Conservation (phyloP, 1,140 invertebrate genomes). For the Cepaea nemoralis region DNA sequence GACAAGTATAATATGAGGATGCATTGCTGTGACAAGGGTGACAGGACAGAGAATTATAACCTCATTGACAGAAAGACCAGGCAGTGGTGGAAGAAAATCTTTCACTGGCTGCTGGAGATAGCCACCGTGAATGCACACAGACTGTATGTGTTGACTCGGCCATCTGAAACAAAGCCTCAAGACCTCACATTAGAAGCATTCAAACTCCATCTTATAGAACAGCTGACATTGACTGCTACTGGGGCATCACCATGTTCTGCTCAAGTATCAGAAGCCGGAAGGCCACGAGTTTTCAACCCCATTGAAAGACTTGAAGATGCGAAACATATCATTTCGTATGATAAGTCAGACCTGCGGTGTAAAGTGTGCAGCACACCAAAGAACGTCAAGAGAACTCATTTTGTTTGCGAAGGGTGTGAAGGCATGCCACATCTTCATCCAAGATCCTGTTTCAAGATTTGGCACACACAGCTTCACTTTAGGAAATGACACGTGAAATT, state of each 20-base stretch:
- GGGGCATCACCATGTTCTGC: background rate
- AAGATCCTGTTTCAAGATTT: no score
- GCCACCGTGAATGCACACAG: background rate
- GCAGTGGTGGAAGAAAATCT: slow-evolving; percentile 8
- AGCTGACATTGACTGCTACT: background rate
- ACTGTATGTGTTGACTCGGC: background rate
- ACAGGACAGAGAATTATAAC: background rate
- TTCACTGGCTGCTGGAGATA: background rate
- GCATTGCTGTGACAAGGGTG: slow-evolving; percentile 1
- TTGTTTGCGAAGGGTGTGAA: background rate
- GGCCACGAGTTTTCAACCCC: background rate
- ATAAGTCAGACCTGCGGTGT: no score
- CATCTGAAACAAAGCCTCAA: background rate
- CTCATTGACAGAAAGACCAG: background rate
- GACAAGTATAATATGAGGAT: background rate
- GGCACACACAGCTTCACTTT: no score
- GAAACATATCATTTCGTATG: background rate
- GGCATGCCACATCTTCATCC: background rate
- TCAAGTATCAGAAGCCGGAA: background rate
- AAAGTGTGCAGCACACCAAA: no score
- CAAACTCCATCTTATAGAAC: background rate
- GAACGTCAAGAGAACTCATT: background rate
- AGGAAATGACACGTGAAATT: no score
- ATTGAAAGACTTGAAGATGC: background rate
- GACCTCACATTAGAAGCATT: background rate